A percentile compares a stretch with the other conserved stretches of the same genome.
phyloP scores from a whole-genome alignment of 2,113 vertebrate species.

The Paracanthobrama guichenoti region DNA sequence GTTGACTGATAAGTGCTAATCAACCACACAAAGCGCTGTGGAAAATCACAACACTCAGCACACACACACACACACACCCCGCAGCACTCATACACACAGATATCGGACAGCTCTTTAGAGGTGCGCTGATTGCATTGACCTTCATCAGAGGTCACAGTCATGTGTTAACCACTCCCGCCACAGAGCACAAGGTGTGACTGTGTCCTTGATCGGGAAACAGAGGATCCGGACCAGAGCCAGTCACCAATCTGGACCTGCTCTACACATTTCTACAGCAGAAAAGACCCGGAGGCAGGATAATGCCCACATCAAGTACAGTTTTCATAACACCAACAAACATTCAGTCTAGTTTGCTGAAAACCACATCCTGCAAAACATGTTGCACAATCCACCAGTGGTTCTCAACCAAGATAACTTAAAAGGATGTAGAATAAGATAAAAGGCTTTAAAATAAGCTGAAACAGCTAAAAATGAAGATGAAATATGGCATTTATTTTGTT shows the following conservation, averaged over 20 bases:
- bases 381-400: not conserved
- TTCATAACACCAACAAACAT: not conserved
- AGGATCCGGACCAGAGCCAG: not conserved
- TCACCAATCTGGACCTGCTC: not conserved
- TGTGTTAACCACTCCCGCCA: not conserved
- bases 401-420: not conserved
- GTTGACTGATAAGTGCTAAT: slow-evolving; percentile 35
- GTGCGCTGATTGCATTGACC: slow-evolving; percentile 8
- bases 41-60: slow-evolving; percentile 34
- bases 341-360: not conserved
- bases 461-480: not conserved
- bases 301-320: not conserved
- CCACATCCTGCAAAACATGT: not conserved
- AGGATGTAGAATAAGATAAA: not conserved
- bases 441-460: not conserved
- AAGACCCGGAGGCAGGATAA: not conserved
- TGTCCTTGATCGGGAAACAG: not conserved
- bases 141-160: not conserved
- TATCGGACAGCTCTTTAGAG: slow-evolving; percentile 2
- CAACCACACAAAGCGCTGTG: not conserved
- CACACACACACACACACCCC: slow-evolving; percentile 29
- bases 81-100: not conserved
- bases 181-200: not conserved
- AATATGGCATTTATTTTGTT: not conserved
- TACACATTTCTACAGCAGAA: not conserved